phyloP scores from a whole-genome alignment of 2,113 vertebrate genomes.

The Trochalopteron elliotii region DNA sequence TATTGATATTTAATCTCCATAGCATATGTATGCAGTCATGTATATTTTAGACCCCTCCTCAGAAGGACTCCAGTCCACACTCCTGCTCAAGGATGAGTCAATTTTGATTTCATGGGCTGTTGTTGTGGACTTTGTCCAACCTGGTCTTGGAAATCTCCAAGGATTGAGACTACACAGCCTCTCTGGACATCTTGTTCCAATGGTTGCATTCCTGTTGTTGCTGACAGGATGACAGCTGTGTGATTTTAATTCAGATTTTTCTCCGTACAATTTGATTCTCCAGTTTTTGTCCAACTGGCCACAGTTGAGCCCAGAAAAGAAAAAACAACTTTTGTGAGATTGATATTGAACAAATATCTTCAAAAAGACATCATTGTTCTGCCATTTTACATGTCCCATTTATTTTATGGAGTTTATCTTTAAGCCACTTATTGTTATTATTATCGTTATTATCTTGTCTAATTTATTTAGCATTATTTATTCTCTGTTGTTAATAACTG shows the following conservation, averaged over 20 bases:
- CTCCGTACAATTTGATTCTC: neutral
- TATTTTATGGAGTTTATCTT: neutral
- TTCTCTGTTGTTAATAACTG: neutral
- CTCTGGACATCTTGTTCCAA: neutral
- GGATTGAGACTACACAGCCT: rapidly evolving
- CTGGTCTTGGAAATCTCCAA: neutral
- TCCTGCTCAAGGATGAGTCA: neutral
- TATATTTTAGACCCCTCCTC: neutral
- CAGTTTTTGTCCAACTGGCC: neutral
- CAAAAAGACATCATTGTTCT: neutral
- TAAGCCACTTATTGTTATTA: neutral
- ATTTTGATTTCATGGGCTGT: neutral
- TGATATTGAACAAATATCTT: neutral
- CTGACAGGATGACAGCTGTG: neutral
- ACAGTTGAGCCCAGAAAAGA: neutral
- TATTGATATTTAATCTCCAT: neutral
- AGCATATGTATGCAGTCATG: neutral
- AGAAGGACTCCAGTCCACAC: rapidly evolving
- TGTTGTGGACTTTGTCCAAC: neutral
- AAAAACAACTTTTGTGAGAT: neutral
- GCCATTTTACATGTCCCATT: neutral
- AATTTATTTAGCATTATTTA: neutral
- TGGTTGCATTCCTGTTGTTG: neutral
- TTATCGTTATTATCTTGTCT: neutral
- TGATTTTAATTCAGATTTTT: neutral